These are phyloP conservation scores for Rostratula benghalensis DNA, from an alignment of 2,113 vertebrate genomes.

Conservation along the genomic window DNA sequence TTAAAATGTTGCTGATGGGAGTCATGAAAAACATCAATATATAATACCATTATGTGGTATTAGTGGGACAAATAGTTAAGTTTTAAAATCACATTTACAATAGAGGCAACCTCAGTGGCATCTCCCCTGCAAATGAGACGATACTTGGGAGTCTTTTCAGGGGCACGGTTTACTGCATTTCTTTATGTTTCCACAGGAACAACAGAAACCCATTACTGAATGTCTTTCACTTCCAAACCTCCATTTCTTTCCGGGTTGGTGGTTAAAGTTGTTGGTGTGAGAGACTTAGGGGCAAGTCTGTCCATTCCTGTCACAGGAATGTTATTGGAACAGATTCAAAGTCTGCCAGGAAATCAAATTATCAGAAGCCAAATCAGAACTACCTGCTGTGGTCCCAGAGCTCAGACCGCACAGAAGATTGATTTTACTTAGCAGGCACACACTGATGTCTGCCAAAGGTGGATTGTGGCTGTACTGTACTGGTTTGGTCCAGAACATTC, in stretches of 20 bases:
- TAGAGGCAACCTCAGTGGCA: background rate
- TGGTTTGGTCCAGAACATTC: background rate
- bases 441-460: background rate
- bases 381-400: background rate
- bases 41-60: too few species aligned
- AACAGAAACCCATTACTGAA: background rate
- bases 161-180: background rate
- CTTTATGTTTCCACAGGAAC: background rate
- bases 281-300: background rate
- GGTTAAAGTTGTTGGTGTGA: background rate
- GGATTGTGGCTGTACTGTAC: background rate
- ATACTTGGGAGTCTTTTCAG: background rate
- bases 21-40: background rate
- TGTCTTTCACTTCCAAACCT: background rate
- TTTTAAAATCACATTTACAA: background rate
- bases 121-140: background rate
- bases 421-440: background rate
- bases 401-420: background rate
- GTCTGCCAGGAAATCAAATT: background rate
- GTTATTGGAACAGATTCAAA: background rate
- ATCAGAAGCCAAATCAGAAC: background rate
- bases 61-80: background rate
- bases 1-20: background rate
- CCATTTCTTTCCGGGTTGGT: background rate
- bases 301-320: background rate